These are phyloP conservation scores for Acropternis orthonyx DNA, from an alignment of 2,797 vertebrate genomes.

Conservation along the genomic window DNA sequence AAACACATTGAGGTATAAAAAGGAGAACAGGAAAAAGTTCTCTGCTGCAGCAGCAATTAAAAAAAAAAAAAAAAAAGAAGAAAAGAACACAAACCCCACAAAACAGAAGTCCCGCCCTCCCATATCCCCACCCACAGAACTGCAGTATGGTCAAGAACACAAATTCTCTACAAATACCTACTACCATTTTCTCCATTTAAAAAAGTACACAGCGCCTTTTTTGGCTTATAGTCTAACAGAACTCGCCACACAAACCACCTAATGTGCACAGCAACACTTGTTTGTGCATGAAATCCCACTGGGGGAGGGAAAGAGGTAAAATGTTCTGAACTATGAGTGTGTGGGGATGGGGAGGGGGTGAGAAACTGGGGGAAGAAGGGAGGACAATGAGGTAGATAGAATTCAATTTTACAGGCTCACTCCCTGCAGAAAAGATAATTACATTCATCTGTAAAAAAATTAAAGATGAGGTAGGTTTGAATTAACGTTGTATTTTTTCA, in stretches of 20 bases:
- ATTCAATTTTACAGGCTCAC: slow-evolving; percentile 91
- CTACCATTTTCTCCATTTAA: slow-evolving; percentile 36
- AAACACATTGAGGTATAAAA: slow-evolving; percentile 77
- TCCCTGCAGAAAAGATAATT: slow-evolving; percentile 91
- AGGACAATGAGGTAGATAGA: slow-evolving; percentile 93
- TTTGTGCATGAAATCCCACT: slow-evolving; percentile 68
- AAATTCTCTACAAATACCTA: slow-evolving; percentile 58
- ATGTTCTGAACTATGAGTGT: slow-evolving; percentile 27
- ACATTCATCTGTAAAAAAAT: slow-evolving; percentile 95
- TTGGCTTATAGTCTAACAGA: slow-evolving; percentile 73
- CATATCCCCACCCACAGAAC: slow-evolving; percentile 34
- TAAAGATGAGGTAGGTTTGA: slow-evolving; percentile 98
- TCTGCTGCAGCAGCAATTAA: slow-evolving; percentile 79
- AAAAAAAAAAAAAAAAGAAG: neutral
- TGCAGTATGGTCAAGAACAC: slow-evolving; percentile 69
- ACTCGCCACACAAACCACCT: slow-evolving; percentile 61
- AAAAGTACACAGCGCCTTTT: slow-evolving; percentile 60
- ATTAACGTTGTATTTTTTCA: slow-evolving; percentile 85
- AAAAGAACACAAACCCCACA: neutral
- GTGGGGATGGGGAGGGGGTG: neutral
- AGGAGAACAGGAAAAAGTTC: slow-evolving; percentile 72
- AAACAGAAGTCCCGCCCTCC: neutral
- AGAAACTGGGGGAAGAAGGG: slow-evolving; percentile 33
- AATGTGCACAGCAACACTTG: slow-evolving; percentile 62
- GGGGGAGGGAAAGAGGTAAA: slow-evolving; percentile 34